Base-by-base conservation (phyloP, 1,140 invertebrate genomes). In the Eulimnadia texana region DNA sequence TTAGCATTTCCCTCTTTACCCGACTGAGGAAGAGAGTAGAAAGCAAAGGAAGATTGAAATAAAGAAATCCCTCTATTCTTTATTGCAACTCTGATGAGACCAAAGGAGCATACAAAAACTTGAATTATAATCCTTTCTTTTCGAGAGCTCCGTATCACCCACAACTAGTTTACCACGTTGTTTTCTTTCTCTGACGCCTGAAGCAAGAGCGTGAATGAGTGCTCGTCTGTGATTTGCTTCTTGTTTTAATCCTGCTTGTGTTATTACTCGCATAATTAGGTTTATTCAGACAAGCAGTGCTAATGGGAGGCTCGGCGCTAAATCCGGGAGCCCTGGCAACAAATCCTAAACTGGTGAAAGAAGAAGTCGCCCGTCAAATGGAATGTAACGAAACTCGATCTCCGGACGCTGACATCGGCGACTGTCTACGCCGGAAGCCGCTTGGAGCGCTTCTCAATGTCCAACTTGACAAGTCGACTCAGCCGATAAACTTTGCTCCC, bases 401-500 rank as follows among this genome's bases (percentile, higher is more conserved):
- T 19, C 50, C 52, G 24, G 50, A 52, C 16, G 51, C 51, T 19
- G 60, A 61, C 60, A 61, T 61, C 22, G 50, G 60, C 50, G 60
- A 61, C n/a, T 61, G 60, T 61, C 76, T 91, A 63, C 79, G 87
- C 55, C 79, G 82, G 63, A 84, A 84, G 66, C 81, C 80, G 33
- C 76, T 90, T 13, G 74, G 80, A 13, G 82, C 88, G 56, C 76
- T 90, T 42, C 75, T 91, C 20, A 77, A 80, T 22, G 81, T 69
- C 16, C 63, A 69, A 33, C 64, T 70, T 62, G 67, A 87, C 3
- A 80, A 85, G 33, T 90, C 90, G 1, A 77, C 82, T 64, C 80
- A 86, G 29, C 90, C 90, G 1, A 84, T 86, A 19, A 87, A 88
- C 13, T 92, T 93, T 69, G 90, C 89, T 16, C 90, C 90, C 2